phyloP scores from a whole-genome alignment of 2,113 vertebrate species.

The Coturnix japonica region DNA sequence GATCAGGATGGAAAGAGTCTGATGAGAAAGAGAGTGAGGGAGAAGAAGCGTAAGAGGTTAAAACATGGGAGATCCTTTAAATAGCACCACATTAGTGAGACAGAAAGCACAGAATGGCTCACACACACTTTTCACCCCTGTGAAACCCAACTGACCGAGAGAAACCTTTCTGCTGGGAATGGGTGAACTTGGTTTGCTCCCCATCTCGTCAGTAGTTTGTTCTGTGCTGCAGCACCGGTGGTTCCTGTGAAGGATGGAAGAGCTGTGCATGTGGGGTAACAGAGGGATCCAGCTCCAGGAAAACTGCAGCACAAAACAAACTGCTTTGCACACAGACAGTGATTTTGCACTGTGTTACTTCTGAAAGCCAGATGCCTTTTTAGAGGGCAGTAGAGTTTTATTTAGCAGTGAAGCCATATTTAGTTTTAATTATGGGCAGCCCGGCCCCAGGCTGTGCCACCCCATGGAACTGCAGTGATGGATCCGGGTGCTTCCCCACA shows the following conservation, averaged over 20 bases:
- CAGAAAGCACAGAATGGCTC: background rate
- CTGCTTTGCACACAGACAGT: background rate
- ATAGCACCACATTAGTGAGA: background rate
- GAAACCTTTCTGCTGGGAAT: background rate
- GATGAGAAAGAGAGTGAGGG: background rate
- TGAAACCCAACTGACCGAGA: no score
- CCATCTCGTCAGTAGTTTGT: background rate
- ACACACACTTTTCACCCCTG: background rate
- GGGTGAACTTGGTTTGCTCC: background rate
- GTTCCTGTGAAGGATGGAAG: background rate
- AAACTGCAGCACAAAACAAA: background rate
- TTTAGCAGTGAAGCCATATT: background rate
- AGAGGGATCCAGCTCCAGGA: background rate
- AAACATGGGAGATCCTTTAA: background rate
- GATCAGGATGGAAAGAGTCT: background rate
- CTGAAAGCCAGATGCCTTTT: background rate
- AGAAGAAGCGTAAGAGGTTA: background rate
- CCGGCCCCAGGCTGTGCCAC: background rate
- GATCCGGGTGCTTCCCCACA: background rate
- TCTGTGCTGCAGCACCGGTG: background rate
- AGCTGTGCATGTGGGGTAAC: background rate
- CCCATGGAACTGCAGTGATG: fast-evolving
- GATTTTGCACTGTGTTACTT: background rate
- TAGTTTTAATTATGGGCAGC: background rate
- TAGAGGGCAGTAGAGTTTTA: background rate